Evolutionary conservation across 2,888 invertebrate genomes (phyloP).

Genomic region (Eupithecia pulchellata): DNA sequence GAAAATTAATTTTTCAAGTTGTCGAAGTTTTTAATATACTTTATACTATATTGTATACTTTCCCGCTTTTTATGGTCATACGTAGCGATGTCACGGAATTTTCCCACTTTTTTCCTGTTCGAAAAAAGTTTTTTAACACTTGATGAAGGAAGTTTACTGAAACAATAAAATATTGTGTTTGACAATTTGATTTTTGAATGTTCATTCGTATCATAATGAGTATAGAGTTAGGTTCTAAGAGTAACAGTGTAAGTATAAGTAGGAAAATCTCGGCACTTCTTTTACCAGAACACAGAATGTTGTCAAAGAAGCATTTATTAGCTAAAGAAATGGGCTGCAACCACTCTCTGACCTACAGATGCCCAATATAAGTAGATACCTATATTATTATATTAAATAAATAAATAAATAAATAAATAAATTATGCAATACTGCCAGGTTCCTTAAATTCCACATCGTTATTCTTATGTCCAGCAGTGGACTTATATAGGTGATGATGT

Average conservation of each 20-base stretch:
- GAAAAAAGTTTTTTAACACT: neutral
- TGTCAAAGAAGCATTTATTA: neutral
- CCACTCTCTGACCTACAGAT: neutral
- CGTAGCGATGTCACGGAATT: constrained; percentile 3
- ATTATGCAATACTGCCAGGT: neutral
- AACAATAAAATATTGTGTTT: neutral
- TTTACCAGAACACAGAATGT: neutral
- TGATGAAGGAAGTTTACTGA: neutral
- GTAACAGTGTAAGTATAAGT: no score
- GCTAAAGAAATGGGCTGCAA: neutral
- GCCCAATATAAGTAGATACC: neutral
- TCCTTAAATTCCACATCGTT: neutral
- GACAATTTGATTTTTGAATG: neutral
- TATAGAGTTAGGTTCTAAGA: no score
- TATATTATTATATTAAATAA: no score
- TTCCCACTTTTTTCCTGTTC: neutral
- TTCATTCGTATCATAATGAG: neutral
- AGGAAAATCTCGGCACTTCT: no score
- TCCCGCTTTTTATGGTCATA: no score
- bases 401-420: no score
- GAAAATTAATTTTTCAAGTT: no score
- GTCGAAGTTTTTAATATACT: no score
- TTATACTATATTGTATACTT: no score
- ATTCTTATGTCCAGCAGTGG: no score
- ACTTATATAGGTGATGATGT: no score